These are phyloP conservation scores for Mizuhopecten yessoensis DNA, from an alignment of 1,140 invertebrate genomes.

Conservation along the genomic window DNA sequence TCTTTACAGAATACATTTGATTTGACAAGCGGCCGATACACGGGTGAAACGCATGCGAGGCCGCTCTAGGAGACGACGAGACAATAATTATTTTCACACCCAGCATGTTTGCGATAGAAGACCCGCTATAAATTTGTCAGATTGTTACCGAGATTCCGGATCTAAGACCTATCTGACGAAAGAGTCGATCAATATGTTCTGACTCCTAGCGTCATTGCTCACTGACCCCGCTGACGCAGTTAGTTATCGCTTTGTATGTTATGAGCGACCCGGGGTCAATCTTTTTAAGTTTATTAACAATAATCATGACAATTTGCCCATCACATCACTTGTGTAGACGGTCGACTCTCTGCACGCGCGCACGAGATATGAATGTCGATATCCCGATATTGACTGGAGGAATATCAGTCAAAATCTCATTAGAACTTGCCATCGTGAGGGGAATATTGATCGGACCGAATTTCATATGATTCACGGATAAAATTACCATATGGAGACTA, in stretches of 20 bases:
- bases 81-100: slow-evolving; percentile 20
- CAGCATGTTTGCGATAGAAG: slow-evolving; percentile 3
- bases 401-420: slow-evolving; percentile 21
- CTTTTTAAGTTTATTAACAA: slow-evolving; percentile 32
- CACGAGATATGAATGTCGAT: slow-evolving; percentile 38
- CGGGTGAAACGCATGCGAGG: slow-evolving; percentile 13
- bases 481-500: slow-evolving; percentile 39
- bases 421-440: neutral
- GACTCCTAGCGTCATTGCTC: neutral
- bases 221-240: neutral
- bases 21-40: neutral
- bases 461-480: slow-evolving; percentile 38
- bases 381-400: slow-evolving; percentile 11
- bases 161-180: neutral
- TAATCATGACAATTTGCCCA: slow-evolving; percentile 38
- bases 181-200: slow-evolving; percentile 10
- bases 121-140: slow-evolving; percentile 6
- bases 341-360: slow-evolving; percentile 28
- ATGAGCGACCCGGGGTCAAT: slow-evolving; percentile 36
- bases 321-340: slow-evolving; percentile 25
- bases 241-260: slow-evolving; percentile 16
- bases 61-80: neutral
- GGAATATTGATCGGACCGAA: slow-evolving; percentile 8
- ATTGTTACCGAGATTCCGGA: neutral
- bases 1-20: neutral